A percentile compares a stretch with the other conserved stretches of the same genome.
These are phyloP conservation scores for Austrolebias charrua DNA, from an alignment of 2,797 vertebrate species.

Conservation along the genomic window DNA sequence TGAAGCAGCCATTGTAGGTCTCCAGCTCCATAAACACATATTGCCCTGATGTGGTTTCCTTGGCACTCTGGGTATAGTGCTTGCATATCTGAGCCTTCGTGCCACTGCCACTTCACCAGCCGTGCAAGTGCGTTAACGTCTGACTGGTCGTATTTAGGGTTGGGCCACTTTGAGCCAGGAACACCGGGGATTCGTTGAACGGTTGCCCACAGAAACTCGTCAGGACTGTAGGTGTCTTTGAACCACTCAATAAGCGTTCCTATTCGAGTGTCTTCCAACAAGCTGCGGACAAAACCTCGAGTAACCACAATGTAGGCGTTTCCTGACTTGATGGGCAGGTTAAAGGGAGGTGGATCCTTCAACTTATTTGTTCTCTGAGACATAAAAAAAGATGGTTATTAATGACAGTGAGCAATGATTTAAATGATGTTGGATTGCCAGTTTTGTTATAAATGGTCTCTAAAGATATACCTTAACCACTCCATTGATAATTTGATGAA, in stretches of 20 bases:
- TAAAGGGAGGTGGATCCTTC: constrained; percentile 79
- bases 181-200: constrained; percentile 85
- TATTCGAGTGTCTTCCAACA: constrained; percentile 76
- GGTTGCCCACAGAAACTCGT: constrained; percentile 91
- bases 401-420: neutral
- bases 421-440: too few relatives aligned
- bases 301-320: constrained; percentile 88
- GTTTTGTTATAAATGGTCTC: neutral
- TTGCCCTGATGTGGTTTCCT: constrained; percentile 78
- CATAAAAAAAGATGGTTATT: neutral
- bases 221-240: constrained; percentile 88
- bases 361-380: constrained; percentile 34
- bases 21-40: constrained; percentile 88
- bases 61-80: constrained; percentile 83
- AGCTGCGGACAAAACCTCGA: constrained; percentile 76
- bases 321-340: constrained; percentile 83
- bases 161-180: constrained; percentile 79
- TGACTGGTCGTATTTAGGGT: constrained; percentile 81
- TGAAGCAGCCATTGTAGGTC: constrained; percentile 87
- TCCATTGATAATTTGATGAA: constrained; percentile 70
- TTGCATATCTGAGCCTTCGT: constrained; percentile 78
- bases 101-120: constrained; percentile 87
- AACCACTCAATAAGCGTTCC: constrained; percentile 83
- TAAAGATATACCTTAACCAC: constrained; percentile 54
- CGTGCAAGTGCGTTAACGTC: constrained; percentile 85